phyloP scores from a whole-genome alignment of 2,888 invertebrate genomes.

The Brachyptera putata region DNA sequence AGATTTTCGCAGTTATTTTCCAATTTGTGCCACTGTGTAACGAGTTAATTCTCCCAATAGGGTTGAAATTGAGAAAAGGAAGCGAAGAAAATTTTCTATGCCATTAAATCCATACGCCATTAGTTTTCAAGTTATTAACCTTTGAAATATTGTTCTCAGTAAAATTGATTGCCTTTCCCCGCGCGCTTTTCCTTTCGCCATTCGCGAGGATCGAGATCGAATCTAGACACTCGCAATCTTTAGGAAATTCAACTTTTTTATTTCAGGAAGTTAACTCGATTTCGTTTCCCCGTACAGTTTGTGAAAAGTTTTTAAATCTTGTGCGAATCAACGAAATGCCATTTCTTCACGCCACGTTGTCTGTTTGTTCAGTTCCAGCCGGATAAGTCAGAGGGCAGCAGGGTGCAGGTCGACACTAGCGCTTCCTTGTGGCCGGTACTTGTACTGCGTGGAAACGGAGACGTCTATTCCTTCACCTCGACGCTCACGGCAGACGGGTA shows the following conservation, averaged over 20 bases:
- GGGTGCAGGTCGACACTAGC: constrained; percentile 19
- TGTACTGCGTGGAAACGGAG: constrained; percentile 79
- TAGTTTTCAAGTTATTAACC: constrained; percentile 31
- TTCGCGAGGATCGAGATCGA: constrained; percentile 10
- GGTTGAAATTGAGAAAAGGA: constrained; percentile 13
- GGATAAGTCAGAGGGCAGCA: neutral
- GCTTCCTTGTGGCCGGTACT: constrained; percentile 63
- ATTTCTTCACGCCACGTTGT: neutral
- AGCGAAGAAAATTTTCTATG: constrained; percentile 26
- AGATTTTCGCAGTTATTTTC: constrained; percentile 14
- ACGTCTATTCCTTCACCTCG: constrained; percentile 55
- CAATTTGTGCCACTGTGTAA: constrained; percentile 7
- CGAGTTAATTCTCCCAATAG: constrained; percentile 15
- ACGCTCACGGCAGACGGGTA: constrained; percentile 29
- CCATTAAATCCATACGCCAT: constrained; percentile 29
- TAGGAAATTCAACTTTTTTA: constrained; percentile 23
- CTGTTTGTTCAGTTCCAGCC: neutral
- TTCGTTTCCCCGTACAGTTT: constrained; percentile 7
- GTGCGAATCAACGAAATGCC: neutral
- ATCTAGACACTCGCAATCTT: constrained; percentile 18
- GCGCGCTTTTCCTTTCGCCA: constrained; percentile 11
- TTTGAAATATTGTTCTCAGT: constrained; percentile 28
- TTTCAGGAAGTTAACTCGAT: constrained; percentile 26
- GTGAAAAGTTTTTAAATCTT: neutral
- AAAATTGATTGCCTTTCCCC: constrained; percentile 27